phyloP scores from a whole-genome alignment of 2,888 invertebrate species.

The Altica lythri region DNA sequence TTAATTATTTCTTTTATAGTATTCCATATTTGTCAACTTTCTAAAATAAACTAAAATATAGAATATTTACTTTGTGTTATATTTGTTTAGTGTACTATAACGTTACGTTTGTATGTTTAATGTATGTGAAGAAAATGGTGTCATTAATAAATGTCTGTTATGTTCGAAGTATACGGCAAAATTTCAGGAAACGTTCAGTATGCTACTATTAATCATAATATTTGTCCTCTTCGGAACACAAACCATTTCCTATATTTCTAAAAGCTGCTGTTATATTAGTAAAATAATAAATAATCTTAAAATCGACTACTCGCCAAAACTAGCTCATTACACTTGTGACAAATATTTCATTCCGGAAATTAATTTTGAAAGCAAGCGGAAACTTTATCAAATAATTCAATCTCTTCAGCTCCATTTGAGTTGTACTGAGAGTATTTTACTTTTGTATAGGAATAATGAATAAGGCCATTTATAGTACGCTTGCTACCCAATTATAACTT shows the following conservation, averaged over 20 bases:
- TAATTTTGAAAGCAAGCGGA: conserved; percentile 10
- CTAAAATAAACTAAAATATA: too few relatives aligned
- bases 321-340: conserved; percentile 14
- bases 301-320: conserved; percentile 8
- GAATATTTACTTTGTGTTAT: too few relatives aligned
- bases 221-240: conserved; percentile 6
- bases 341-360: conserved; percentile 17
- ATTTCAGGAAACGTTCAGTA: not conserved
- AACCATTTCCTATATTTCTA: conserved; percentile 9
- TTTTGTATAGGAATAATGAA: conserved; percentile 14
- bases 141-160: too few relatives aligned
- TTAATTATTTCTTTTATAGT: too few relatives aligned
- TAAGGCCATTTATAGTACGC: conserved; percentile 2
- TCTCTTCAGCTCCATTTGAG: conserved; percentile 18
- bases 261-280: conserved; percentile 8
- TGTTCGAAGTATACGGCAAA: too few relatives aligned
- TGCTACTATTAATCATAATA: conserved; percentile 10
- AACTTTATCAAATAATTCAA: conserved; percentile 24
- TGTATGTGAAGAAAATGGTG: too few relatives aligned
- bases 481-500: conserved; percentile 18
- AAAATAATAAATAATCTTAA: conserved; percentile 13
- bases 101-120: too few relatives aligned
- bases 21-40: too few relatives aligned
- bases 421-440: conserved; percentile 11
- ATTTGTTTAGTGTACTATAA: too few relatives aligned